phyloP scores from a whole-genome alignment of 2,113 vertebrate species.

The Podarcis raffonei region DNA sequence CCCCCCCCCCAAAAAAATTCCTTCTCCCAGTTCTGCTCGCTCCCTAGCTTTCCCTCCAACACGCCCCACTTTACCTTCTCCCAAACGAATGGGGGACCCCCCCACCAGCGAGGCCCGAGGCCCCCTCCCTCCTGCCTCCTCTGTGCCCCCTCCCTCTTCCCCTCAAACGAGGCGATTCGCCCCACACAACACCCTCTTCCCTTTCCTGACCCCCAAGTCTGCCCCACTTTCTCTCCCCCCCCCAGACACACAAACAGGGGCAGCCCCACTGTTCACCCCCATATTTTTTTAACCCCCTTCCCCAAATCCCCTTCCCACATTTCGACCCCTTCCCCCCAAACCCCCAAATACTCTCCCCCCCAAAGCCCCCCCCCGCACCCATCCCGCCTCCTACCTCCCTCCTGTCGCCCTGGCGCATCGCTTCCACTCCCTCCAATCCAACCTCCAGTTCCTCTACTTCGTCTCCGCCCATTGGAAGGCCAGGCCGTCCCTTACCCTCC shows the following conservation, averaged over 20 bases:
- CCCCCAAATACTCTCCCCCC: accelerated
- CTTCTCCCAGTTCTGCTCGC: not conserved
- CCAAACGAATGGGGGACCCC: not conserved
- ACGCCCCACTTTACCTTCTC: not conserved
- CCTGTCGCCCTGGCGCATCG: accelerated
- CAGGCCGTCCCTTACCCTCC: not conserved
- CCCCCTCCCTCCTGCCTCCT: not conserved
- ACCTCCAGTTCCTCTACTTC: not conserved
- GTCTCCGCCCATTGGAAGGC: accelerated
- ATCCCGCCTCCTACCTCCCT: not conserved
- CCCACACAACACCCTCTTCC: not conserved
- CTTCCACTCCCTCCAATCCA: not conserved
- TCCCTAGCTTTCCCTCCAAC: not conserved
- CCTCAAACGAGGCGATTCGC: not conserved
- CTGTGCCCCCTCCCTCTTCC: not conserved
- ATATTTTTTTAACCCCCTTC: not conserved
- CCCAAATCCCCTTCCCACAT: accelerated
- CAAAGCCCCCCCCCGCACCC: accelerated
- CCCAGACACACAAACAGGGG: too few species aligned
- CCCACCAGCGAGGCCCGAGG: not conserved
- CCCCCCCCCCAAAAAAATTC: not conserved
- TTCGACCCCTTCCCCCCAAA: accelerated
- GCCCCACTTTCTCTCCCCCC: not conserved
- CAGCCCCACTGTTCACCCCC: not conserved
- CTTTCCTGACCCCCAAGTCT: not conserved